Conservation (phyloP, 1,140 invertebrate species). For the Leptinotarsa lineolata region DNA sequence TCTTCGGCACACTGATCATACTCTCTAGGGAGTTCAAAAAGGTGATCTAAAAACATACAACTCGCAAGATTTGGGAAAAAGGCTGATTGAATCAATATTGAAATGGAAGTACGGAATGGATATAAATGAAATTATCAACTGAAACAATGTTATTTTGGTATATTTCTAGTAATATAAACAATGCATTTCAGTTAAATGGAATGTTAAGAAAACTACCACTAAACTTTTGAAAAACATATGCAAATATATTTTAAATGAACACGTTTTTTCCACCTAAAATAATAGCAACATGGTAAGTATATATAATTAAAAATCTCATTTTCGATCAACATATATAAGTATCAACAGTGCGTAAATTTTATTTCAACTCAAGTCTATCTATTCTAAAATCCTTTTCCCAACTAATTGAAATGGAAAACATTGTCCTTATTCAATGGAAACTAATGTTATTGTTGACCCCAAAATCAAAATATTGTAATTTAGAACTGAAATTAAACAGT, state of each 20-base stretch:
- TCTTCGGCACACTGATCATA: no score
- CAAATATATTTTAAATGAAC: neutral
- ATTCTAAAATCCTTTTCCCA: neutral
- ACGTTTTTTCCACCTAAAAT: constrained; percentile 9
- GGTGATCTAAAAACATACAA: no score
- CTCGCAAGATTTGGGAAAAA: no score
- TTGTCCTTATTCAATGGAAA: neutral
- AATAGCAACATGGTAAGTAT: constrained; percentile 13
- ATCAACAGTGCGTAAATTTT: constrained; percentile 31
- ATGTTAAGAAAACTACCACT: constrained; percentile 4
- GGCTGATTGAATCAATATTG: no score
- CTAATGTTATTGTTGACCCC: no score
- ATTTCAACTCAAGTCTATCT: neutral
- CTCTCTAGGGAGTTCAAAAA: no score
- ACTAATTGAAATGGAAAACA: neutral
- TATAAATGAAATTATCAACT: no score
- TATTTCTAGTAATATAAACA: neutral
- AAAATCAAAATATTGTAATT: no score
- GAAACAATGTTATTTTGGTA: neutral
- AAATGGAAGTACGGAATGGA: no score
- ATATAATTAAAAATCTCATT: constrained; percentile 18
- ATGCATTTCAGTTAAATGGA: constrained; percentile 6
- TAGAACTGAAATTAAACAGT: no score
- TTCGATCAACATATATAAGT: constrained; percentile 24
- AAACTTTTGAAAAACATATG: neutral